Evolutionary conservation across 2,888 invertebrate genomes (phyloP).

Genomic region (Pomacea canaliculata): DNA sequence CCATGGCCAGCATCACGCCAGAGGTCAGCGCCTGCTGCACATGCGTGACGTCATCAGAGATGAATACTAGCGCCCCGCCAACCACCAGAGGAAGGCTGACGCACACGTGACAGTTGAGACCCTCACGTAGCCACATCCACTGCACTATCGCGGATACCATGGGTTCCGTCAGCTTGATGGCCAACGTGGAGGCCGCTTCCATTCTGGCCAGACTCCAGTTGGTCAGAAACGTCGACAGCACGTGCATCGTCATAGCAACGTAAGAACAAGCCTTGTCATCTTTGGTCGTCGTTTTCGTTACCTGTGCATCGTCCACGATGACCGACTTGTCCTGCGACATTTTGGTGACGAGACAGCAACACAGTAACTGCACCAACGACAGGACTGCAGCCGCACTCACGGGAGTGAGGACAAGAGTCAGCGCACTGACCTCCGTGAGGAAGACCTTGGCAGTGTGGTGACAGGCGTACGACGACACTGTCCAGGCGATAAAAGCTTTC

Average conservation of each 20-base stretch:
- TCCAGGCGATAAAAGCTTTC: constrained; percentile 34
- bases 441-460: constrained; percentile 32
- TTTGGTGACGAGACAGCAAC: constrained; percentile 4
- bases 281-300: too few relatives aligned
- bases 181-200: constrained; percentile 43
- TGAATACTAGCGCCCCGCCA: constrained; percentile 36
- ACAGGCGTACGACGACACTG: constrained; percentile 38
- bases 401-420: neutral
- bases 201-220: constrained; percentile 42
- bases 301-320: too few relatives aligned
- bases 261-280: neutral
- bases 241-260: constrained; percentile 25
- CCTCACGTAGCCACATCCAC: constrained; percentile 29
- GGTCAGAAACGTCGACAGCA: constrained; percentile 38
- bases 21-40: constrained; percentile 20
- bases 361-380: neutral
- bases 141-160: constrained; percentile 41
- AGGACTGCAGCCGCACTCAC: neutral
- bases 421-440: neutral
- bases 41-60: constrained; percentile 20
- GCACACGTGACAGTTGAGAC: constrained; percentile 23
- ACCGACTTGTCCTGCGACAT: too few relatives aligned
- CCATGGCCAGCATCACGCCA: constrained; percentile 37
- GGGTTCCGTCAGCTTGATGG: constrained; percentile 46
- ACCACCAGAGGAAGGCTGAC: constrained; percentile 38